Conservation (phyloP, 2,888 invertebrate genomes). For the Ecdyonurus torrentis region DNA sequence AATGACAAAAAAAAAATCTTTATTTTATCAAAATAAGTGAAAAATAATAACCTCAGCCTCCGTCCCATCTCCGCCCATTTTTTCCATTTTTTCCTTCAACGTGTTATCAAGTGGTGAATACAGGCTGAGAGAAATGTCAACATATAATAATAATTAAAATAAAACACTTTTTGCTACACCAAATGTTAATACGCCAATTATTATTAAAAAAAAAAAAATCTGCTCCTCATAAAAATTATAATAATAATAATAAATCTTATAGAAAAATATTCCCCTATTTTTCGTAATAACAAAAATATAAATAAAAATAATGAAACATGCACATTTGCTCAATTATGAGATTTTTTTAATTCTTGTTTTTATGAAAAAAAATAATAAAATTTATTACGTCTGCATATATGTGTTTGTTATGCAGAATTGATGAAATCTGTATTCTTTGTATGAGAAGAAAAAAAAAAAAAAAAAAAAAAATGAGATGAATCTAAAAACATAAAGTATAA, state of each 20-base stretch:
- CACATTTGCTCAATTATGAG: not conserved
- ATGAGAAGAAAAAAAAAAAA: not conserved
- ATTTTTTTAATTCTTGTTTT: not conserved
- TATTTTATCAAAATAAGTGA: too few species aligned
- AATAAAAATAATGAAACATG: not conserved
- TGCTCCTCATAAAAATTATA: not conserved
- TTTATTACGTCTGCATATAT: not conserved
- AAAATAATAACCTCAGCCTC: not conserved
- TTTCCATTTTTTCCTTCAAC: not conserved
- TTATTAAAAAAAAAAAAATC: not conserved
- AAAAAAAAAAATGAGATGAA: too few species aligned
- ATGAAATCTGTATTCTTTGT: not conserved
- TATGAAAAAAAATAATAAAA: not conserved
- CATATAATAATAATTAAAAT: not conserved
- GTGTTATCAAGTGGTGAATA: not conserved
- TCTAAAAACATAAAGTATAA: too few species aligned
- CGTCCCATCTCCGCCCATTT: not conserved
- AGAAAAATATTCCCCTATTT: not conserved
- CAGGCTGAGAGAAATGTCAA: not conserved
- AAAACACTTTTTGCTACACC: not conserved
- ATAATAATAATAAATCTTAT: not conserved
- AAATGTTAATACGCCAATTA: not conserved
- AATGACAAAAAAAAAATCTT: too few species aligned
- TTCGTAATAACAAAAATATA: not conserved
- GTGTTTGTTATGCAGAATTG: not conserved